These are phyloP conservation scores for Myripristis jacobus DNA, from an alignment of 2,797 vertebrate genomes.

Conservation along the genomic window DNA sequence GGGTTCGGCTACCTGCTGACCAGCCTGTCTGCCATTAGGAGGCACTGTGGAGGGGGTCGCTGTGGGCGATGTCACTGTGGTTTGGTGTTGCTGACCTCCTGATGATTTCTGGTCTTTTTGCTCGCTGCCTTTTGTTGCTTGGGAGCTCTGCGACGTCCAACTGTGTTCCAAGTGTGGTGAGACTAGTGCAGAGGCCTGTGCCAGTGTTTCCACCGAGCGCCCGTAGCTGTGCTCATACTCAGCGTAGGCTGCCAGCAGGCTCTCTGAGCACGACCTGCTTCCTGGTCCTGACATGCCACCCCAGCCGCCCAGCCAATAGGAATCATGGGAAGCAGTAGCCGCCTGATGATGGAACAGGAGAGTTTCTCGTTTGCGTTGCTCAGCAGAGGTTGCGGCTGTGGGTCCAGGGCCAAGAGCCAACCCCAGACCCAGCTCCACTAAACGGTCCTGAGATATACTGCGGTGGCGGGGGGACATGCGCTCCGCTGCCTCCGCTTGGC, in stretches of 20 bases:
- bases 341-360: conserved; percentile 83
- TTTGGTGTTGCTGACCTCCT: conserved; percentile 51
- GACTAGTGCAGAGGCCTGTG: conserved; percentile 81
- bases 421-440: conserved; percentile 77
- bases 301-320: conserved; percentile 68
- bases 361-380: conserved; percentile 77
- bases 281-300: conserved; percentile 45
- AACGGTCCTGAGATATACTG: conserved; percentile 89
- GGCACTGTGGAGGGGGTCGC: conserved; percentile 29
- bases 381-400: conserved; percentile 69
- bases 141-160: conserved; percentile 53
- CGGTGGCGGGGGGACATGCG: conserved; percentile 83
- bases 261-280: conserved; percentile 85
- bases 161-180: conserved; percentile 71
- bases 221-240: conserved; percentile 83
- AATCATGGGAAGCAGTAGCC: conserved; percentile 68
- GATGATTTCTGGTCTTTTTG: conserved; percentile 39
- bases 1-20: conserved; percentile 81
- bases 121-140: conserved; percentile 28
- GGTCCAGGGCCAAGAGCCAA: conserved; percentile 53
- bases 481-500: conserved; percentile 84
- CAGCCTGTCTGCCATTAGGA: conserved; percentile 50
- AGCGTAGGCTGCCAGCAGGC: conserved; percentile 83
- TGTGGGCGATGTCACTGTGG: background rate
- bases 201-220: conserved; percentile 87